Evolutionary conservation across 2,113 vertebrate species (phyloP), one percentile per base, ranked within the genome.

Genomic region (Formicarius rufipectus): DNA sequence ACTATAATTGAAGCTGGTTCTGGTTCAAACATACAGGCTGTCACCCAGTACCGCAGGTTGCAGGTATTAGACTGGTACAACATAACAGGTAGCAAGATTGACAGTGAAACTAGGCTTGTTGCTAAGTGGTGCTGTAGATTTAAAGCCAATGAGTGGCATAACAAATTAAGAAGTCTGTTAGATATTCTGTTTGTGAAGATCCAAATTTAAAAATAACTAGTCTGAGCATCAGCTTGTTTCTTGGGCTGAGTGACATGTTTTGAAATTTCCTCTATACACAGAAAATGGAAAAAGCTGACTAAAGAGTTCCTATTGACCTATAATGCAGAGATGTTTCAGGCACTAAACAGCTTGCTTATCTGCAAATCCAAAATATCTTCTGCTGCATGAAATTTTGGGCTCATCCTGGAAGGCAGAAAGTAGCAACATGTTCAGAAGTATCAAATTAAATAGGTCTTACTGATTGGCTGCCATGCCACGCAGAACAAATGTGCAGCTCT

Each of bases 161-260:
- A 93, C 16, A 96, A 80, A 91, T 93, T 83, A 95, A 47, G 59
- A 87, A 94, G 75, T 96, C 37, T 96, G 33, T 95, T 94, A 87
- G 82, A 75, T 93, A 93, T 67, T 90, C 81, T 95, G 59, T 96
- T 96, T 12, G 7, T 78, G 84, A 96, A 97, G 93, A 95, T n/a
- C 45, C 33, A 88, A 71, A 94, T 90, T 81, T 76, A 95, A 84
- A 92, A 92, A 91, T 72, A 95, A 82, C 78, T 76, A 93, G 77
- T 96, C 49, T 95, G 56, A 87, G 85, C 92, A 94, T 91, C 91
- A 96, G 91, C 90, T 96, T 95, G 30, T 96, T 96, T 96, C 84
- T 93, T 63, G 64, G 71, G 42, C 75, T 95, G 89, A 97, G 53
- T 97, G 95, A 94, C 73, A 87, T 92, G 63, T 97, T 97, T 97